These are phyloP conservation scores for Atta colombica DNA, from an alignment of 1,140 invertebrate species.

Conservation along the genomic window DNA sequence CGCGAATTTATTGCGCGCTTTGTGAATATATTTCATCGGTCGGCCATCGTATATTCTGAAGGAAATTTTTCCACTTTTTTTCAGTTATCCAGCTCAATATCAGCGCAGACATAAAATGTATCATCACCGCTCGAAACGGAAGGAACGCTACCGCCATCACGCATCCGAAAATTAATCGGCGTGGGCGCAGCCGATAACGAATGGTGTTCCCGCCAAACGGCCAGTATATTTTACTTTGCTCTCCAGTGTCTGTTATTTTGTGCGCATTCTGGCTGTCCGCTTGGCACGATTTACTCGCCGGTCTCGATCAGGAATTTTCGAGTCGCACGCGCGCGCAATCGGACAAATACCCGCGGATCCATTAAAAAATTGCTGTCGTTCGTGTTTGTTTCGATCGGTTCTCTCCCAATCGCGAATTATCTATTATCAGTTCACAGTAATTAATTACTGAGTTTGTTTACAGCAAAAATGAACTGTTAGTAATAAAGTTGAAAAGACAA, in stretches of 20 bases:
- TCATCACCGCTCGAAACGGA: conserved; percentile 73
- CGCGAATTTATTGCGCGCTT: conserved; percentile 65
- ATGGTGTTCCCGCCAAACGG: conserved; percentile 78
- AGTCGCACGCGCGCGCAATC: conserved; percentile 41
- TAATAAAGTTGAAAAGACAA: background rate
- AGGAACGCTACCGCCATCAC: conserved; percentile 74
- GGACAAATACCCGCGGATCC: conserved; percentile 73
- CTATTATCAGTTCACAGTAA: conserved; percentile 11
- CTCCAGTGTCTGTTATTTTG: conserved; percentile 80
- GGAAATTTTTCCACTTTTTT: conserved; percentile 71
- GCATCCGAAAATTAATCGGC: conserved; percentile 82
- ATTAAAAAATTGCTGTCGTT: conserved; percentile 72
- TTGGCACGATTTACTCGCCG: conserved; percentile 73
- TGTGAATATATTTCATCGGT: conserved; percentile 67
- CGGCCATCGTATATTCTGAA: conserved; percentile 67
- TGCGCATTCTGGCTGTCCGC: conserved; percentile 76
- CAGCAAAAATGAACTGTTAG: background rate
- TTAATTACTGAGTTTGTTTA: background rate
- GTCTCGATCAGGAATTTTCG: conserved; percentile 74
- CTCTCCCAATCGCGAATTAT: background rate
- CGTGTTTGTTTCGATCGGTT: conserved; percentile 20
- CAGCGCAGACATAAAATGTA: conserved; percentile 77
- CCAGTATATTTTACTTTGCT: conserved; percentile 82
- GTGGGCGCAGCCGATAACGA: conserved; percentile 81
- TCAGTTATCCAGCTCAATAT: conserved; percentile 76